phyloP scores from a whole-genome alignment of 2,888 invertebrate genomes.

The Drosophila planitibia region DNA sequence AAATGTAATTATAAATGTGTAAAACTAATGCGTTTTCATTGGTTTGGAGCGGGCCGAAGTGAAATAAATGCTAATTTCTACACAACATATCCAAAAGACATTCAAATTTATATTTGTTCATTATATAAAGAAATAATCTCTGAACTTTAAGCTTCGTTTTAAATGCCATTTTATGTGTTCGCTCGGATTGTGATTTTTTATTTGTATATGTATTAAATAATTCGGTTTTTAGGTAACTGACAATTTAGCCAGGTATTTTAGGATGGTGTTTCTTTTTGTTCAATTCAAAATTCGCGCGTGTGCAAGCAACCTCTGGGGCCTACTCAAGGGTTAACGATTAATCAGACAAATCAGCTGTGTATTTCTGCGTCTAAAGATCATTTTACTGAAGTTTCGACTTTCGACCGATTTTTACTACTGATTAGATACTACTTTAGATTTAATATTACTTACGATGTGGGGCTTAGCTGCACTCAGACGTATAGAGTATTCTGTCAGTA shows the following conservation, averaged over 20 bases:
- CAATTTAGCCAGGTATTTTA: background rate
- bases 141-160: background rate
- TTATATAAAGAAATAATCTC: background rate
- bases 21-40: slow-evolving; percentile 40
- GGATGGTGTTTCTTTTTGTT: background rate
- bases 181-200: background rate
- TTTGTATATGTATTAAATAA: background rate
- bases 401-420: slow-evolving; percentile 4
- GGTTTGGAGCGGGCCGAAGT: no score
- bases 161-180: background rate
- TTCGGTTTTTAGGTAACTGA: background rate
- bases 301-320: background rate
- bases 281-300: background rate
- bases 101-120: background rate
- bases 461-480: slow-evolving; percentile 3
- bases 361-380: slow-evolving; percentile 33
- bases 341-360: slow-evolving; percentile 46
- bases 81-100: background rate
- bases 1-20: slow-evolving; percentile 80
- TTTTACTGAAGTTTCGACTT: background rate
- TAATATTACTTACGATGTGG: slow-evolving; percentile 25
- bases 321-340: slow-evolving; percentile 37
- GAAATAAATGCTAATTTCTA: background rate
- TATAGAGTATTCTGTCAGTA: slow-evolving; percentile 1
- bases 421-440: slow-evolving; percentile 22